phyloP scores from a whole-genome alignment of 2,797 vertebrate species.

The Vireo griseus region DNA sequence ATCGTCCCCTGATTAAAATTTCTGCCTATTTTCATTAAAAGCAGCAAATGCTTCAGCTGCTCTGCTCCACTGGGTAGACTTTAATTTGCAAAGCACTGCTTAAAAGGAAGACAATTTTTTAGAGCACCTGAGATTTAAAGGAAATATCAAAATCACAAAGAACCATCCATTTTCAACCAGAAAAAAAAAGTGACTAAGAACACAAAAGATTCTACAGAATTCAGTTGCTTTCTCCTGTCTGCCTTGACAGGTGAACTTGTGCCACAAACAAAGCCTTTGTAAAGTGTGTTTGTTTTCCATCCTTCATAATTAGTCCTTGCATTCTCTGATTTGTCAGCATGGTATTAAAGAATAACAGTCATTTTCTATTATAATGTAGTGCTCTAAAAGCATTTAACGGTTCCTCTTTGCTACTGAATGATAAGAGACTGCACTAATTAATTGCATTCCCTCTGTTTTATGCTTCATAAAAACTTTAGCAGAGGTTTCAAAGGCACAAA shows the following conservation, averaged over 20 bases:
- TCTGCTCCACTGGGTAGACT: not conserved
- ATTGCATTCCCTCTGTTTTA: not conserved
- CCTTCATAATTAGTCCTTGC: not conserved
- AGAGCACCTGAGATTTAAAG: not conserved
- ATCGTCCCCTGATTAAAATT: not conserved
- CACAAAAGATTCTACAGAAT: not conserved
- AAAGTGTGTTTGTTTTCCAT: slow-evolving; percentile 2
- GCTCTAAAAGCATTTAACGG: not conserved
- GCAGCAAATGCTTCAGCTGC: not conserved
- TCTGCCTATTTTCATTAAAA: not conserved
- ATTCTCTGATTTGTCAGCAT: not conserved
- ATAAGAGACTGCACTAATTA: slow-evolving; percentile 4
- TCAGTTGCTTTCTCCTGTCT: not conserved
- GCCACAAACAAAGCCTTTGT: not conserved
- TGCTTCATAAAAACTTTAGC: slow-evolving; percentile 12
- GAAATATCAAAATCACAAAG: not conserved
- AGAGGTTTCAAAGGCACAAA: slow-evolving; percentile 27
- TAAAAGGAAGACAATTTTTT: not conserved
- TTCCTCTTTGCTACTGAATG: not conserved
- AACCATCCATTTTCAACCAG: not conserved
- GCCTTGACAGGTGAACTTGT: not conserved
- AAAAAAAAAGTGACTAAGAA: not conserved
- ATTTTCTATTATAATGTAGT: not conserved
- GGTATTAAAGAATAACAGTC: slow-evolving; percentile 3
- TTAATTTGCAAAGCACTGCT: not conserved